These are phyloP conservation scores for Agrotis ipsilon DNA, from an alignment of 2,888 invertebrate species.

Conservation along the genomic window DNA sequence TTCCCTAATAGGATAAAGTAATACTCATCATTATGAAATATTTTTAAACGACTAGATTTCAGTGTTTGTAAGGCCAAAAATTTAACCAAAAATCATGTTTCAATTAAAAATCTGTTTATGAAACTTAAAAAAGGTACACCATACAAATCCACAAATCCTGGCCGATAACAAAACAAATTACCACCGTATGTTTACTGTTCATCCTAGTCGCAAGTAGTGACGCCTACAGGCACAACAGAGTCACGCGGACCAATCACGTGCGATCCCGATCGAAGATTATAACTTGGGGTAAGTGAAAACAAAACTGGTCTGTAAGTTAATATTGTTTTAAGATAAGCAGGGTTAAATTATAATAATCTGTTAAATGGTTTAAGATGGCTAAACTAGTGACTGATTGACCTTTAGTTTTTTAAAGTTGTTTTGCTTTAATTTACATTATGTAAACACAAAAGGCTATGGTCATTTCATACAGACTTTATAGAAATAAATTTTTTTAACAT, in stretches of 20 bases:
- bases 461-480: no score
- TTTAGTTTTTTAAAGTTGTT: not conserved
- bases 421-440: no score
- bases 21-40: no score
- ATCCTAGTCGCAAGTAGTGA: not conserved
- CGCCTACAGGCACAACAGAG: not conserved
- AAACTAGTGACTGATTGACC: not conserved
- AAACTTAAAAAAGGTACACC: no score
- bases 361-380: not conserved
- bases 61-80: no score
- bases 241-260: constrained; percentile 39
- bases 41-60: no score
- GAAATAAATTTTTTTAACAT: no score
- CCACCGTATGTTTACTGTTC: not conserved
- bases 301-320: constrained; percentile 19
- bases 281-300: constrained; percentile 27
- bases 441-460: no score
- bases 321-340: constrained; percentile 18
- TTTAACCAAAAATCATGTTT: no score
- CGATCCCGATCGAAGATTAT: constrained; percentile 23
- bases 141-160: no score
- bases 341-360: not conserved
- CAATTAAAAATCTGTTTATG: no score
- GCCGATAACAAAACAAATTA: not conserved
- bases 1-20: no score